Base-by-base conservation (phyloP, 1,140 invertebrate genomes). In the Palaemon carinicauda region DNA sequence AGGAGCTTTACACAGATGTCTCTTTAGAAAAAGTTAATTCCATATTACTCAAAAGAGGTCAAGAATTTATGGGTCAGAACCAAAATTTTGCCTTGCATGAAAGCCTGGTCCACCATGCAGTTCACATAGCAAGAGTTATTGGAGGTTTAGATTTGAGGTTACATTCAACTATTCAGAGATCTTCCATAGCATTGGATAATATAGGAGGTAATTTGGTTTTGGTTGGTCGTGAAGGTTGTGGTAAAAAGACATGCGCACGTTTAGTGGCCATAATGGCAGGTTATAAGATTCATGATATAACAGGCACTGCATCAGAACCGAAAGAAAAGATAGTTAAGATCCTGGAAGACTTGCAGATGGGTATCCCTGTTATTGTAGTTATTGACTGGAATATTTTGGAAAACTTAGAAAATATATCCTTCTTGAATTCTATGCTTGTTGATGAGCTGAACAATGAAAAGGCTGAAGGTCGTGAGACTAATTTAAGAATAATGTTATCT, bases 371-470 rank as follows among this genome's bases (percentile, higher is more conserved):
- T 17, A 24, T 86, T 31, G 60, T 65, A 1, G 74, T 86, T 31
- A 80, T 86, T 54, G 84, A 86, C 84, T 86, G 84, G 84, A 86
- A 86, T 80, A 56, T 80, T 21, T 14, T 86, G 52, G 77, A 80
- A 15, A 33, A 73, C 74, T 75, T 80, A 12, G 74, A 65, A 12
- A 80, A 80, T 69, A 19, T 86, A 19, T 73, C 65, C n/a, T 80
- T 80, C 69, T 53, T 86, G 50, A 80, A 86, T 73, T 60, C 80
- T 50, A 27, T 86, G 24, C 50, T 86, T 24, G 77, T 86, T n/a
- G 51, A 86, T 14, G 65, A 86, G 52, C 78, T 73, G 60, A 79
- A 86, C 41, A 33, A 9, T 50, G 31, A 53, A 24, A n/a, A 71
- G 21, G n/a, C 60, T 24, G 24, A 12, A 15, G 84, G 80, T 5